Conservation (phyloP, 2,797 vertebrate genomes). For the Loriculus beryllinus region DNA sequence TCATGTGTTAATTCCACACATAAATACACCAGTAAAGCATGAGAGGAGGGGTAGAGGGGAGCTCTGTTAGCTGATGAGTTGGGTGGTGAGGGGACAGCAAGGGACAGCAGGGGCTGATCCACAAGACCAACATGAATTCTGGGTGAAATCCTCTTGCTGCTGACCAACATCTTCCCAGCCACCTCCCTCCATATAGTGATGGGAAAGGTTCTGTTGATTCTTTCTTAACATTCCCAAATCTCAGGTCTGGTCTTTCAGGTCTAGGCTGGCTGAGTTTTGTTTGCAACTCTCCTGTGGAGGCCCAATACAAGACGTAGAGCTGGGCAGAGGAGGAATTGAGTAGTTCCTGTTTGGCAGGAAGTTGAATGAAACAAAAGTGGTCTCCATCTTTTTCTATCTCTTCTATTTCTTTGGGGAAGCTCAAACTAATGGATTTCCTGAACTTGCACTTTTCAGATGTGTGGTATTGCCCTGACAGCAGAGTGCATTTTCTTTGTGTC, state of each 20-base stretch:
- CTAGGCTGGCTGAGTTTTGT: not conserved
- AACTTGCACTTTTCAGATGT: conserved; percentile 70
- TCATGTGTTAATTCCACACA: not conserved
- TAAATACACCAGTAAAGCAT: not conserved
- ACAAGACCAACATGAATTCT: not conserved
- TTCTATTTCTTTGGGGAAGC: not conserved
- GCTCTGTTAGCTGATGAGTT: not conserved
- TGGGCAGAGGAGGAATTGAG: not conserved
- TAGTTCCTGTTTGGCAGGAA: not conserved
- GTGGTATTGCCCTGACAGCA: conserved; percentile 78
- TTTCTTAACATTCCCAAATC: not conserved
- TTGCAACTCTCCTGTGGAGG: not conserved
- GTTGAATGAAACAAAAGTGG: not conserved
- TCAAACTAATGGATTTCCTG: not conserved
- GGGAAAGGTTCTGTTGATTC: not conserved
- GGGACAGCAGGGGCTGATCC: not conserved
- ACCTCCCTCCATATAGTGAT: not conserved
- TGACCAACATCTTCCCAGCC: not conserved
- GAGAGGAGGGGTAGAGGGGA: not conserved
- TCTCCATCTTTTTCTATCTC: not conserved
- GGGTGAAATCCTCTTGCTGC: not conserved
- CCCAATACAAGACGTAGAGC: not conserved
- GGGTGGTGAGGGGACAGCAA: not conserved
- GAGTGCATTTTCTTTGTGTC: conserved; percentile 83
- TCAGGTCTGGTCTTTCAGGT: not conserved